Conservation (phyloP, 2,888 invertebrate genomes). For the Meiosimyza decipiens region DNA sequence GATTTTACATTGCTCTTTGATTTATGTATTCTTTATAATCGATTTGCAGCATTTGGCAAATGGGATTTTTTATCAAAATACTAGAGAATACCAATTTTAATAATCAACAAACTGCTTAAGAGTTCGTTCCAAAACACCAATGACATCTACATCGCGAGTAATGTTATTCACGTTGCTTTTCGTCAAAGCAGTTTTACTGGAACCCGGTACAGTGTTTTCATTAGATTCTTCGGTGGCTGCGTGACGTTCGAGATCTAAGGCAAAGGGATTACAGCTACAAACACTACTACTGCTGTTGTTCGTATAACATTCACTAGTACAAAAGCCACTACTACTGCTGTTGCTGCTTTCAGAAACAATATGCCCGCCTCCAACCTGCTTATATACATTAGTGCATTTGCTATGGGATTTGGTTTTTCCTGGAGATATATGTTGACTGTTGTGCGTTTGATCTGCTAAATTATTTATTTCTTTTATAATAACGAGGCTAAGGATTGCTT, state of each 20-base stretch:
- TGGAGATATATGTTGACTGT: neutral
- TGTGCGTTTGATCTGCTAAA: neutral
- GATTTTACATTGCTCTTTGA: no score
- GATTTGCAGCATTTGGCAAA: no score
- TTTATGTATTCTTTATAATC: no score
- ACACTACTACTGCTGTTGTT: slow-evolving; percentile 48
- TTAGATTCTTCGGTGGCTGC: neutral
- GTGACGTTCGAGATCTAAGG: slow-evolving; percentile 38
- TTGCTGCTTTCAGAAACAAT: slow-evolving; percentile 35
- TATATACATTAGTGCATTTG: neutral
- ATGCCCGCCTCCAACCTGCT: neutral
- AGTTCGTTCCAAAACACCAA: no score
- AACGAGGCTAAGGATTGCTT: neutral
- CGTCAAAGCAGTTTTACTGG: no score
- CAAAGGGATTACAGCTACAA: slow-evolving; percentile 45
- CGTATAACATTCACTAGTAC: slow-evolving; percentile 47
- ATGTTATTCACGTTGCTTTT: no score
- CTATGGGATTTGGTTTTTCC: slow-evolving; percentile 23
- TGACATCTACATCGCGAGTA: no score
- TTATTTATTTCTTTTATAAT: slow-evolving; percentile 4
- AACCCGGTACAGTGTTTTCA: no score
- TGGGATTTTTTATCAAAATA: no score
- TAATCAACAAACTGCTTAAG: no score
- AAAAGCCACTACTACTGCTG: slow-evolving; percentile 48
- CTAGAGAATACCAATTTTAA: no score